Conservation (phyloP, 2,797 vertebrate genomes). For the Morelia viridis region DNA sequence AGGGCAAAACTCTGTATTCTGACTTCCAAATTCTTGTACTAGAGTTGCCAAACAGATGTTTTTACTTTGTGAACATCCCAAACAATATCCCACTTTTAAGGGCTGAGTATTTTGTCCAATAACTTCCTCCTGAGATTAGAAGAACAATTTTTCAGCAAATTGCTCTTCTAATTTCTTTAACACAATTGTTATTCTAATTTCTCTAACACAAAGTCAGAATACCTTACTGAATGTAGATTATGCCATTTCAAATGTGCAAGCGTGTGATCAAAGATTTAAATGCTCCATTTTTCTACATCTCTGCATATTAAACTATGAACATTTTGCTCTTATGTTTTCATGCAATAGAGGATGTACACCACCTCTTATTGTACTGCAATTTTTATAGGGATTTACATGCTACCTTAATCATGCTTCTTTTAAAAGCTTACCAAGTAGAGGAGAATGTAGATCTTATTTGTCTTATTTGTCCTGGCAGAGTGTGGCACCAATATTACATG, state of each 20-base stretch:
- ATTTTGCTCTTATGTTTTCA: background rate
- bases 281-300: background rate
- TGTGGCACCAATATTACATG: background rate
- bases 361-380: background rate
- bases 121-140: background rate
- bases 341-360: background rate
- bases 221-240: background rate
- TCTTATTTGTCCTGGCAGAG: background rate
- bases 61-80: constrained; percentile 13
- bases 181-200: background rate
- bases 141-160: background rate
- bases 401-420: background rate
- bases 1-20: constrained; percentile 2
- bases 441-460: background rate
- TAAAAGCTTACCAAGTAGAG: background rate
- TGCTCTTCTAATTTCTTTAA: background rate
- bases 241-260: background rate
- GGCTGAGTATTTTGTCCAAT: background rate
- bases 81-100: constrained; percentile 12
- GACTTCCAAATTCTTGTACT: constrained; percentile 21
- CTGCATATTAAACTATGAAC: background rate
- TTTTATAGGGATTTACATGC: background rate
- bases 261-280: background rate
- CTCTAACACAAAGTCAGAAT: background rate
- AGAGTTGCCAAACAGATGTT: constrained; percentile 39